Conservation (phyloP, 2,888 invertebrate genomes). For the Chymomyza procnemis region DNA sequence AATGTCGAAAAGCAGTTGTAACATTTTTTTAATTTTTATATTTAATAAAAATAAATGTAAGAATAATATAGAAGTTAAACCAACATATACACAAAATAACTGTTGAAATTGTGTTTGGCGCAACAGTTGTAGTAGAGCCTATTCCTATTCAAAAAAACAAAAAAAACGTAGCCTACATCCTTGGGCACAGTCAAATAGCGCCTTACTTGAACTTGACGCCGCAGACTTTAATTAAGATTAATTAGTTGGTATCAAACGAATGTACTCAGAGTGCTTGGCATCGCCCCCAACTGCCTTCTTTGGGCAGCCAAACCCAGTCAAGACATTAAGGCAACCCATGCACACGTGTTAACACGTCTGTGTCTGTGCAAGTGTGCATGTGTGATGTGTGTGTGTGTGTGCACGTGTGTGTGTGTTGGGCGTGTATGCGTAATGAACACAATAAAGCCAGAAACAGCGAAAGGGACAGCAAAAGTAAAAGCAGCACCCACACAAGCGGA, state of each 20-base stretch:
- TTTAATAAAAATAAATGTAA: no score
- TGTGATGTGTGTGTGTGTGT: conserved; percentile 1
- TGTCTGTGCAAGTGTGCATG: conserved; percentile 9
- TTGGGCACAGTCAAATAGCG: not conserved
- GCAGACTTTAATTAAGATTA: conserved; percentile 67
- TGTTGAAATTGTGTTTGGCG: not conserved
- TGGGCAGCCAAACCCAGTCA: conserved; percentile 26
- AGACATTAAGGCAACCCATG: conserved; percentile 34
- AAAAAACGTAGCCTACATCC: not conserved
- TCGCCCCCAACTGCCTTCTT: not conserved
- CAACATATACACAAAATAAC: not conserved
- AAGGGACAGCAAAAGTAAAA: conserved; percentile 1
- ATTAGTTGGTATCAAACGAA: conserved; percentile 38
- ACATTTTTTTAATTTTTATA: no score
- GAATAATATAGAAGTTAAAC: no score
- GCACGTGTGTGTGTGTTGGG: not conserved
- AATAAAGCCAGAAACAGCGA: conserved; percentile 40
- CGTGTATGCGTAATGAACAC: conserved; percentile 45
- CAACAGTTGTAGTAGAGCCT: not conserved
- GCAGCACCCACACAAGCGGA: not conserved
- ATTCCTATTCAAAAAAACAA: not conserved
- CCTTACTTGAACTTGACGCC: conserved; percentile 27
- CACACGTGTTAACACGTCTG: not conserved
- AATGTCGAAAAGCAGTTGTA: no score
- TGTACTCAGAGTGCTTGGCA: not conserved